These are phyloP conservation scores for Drosophila littoralis DNA, from an alignment of 1,140 invertebrate species.

Conservation along the genomic window DNA sequence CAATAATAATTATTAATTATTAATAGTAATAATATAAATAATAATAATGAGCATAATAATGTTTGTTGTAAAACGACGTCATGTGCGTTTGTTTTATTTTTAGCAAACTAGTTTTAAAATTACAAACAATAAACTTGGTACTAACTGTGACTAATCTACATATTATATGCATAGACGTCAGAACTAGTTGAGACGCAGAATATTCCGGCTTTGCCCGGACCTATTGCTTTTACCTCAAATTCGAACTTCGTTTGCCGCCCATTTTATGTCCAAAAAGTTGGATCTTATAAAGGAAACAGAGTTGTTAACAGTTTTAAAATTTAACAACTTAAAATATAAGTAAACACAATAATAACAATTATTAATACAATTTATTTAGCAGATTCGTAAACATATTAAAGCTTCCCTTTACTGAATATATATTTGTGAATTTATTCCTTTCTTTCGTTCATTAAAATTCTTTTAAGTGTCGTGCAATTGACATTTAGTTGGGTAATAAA, in stretches of 20 bases:
- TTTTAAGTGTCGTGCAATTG: constrained; percentile 27
- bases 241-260: background rate
- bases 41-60: no score
- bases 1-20: no score
- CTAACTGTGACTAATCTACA: background rate
- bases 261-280: no score
- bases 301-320: no score
- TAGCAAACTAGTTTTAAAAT: background rate
- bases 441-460: constrained; percentile 5
- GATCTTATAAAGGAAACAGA: no score
- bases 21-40: no score
- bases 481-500: constrained; percentile 27
- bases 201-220: background rate
- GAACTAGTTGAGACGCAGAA: background rate
- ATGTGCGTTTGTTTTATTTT: background rate
- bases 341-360: no score
- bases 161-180: background rate
- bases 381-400: background rate
- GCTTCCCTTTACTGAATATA: constrained; percentile 1
- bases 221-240: background rate
- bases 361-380: no score
- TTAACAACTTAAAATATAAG: background rate
- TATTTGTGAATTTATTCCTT: background rate
- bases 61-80: background rate
- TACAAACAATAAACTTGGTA: background rate